Base-by-base conservation (phyloP, 2,113 vertebrate species). In the Phyllostomus discolor region DNA sequence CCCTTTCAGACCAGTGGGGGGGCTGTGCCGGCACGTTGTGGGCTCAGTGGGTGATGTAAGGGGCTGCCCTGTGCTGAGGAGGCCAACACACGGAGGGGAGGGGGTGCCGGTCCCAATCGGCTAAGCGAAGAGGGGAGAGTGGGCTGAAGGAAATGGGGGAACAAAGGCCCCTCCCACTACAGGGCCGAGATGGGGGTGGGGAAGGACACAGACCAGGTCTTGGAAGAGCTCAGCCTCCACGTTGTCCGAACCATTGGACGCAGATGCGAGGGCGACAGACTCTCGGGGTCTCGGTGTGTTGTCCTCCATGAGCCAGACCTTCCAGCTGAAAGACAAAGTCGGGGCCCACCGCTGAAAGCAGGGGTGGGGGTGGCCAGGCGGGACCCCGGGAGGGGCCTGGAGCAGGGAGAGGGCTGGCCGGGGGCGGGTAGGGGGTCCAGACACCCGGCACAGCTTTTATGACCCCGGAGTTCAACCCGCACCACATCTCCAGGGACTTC, bases 301-400 rank as follows among this genome's bases (percentile, higher is more conserved):
- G 6, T 93, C 64, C 33, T 96, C 94, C 97, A 96, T 96, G 80
- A 2, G 31, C 70, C 38, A 14, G 88, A 20, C 3, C 57, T 89
- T 80, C 46, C 79, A 80, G 86, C 95, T 97, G 83, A 81, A 96
- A 96, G 80, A 96, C 90, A 96, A 64, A 59, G 10, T 31, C 43
- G n/a, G 52, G 10, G n/a, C 19, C 66, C 78, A 73, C 14, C 28
- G 48, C 43, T 57, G 76, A 96, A 52, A 46, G n/a, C n/a, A 46
- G 46, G 17, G 12, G n/a, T n/a, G n/a, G 4, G 26, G n/a, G 4
- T 26, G n/a, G 41, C 43, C 15, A 26, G 22, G 19, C 38, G 38
- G 66, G 41, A 33, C 28, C 41, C 76, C 69, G 79, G 20, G 7
- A 28, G 19, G 19, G 14, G 22, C 17, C n/a, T 6, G 26, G 57